A percentile compares a stretch with the other conserved stretches of the same genome.
Conservation (phyloP, 2,888 invertebrate species). For the Sisyra nigra region DNA sequence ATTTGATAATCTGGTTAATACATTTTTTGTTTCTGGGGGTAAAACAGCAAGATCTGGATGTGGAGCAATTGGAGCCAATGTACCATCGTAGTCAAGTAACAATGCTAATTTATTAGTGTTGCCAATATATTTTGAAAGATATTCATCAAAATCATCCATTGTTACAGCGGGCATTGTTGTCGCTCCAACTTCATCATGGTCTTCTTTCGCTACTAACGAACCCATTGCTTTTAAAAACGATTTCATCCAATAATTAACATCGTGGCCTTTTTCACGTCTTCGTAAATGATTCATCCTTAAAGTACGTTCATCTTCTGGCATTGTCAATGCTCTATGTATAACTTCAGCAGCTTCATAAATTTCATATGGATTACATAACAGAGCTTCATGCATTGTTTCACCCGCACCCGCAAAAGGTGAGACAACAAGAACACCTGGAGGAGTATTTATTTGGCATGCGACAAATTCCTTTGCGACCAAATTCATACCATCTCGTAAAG, state of each 20-base stretch:
- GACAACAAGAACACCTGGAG: conserved; percentile 73
- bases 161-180: conserved; percentile 82
- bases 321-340: conserved; percentile 70
- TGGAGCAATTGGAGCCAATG: conserved; percentile 74
- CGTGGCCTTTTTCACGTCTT: conserved; percentile 63
- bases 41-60: conserved; percentile 80
- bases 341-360: conserved; percentile 75
- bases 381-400: conserved; percentile 86
- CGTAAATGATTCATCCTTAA: conserved; percentile 75
- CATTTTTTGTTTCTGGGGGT: conserved; percentile 70
- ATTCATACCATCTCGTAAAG: conserved; percentile 81
- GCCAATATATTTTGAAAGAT: conserved; percentile 76
- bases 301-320: conserved; percentile 79
- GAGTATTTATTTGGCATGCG: conserved; percentile 75
- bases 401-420: conserved; percentile 88
- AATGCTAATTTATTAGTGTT: conserved; percentile 72
- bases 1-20: conserved; percentile 65
- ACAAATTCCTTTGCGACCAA: conserved; percentile 86
- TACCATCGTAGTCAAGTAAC: conserved; percentile 76
- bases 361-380: conserved; percentile 81
- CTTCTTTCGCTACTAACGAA: conserved; percentile 50
- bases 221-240: conserved; percentile 79
- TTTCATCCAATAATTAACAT: conserved; percentile 81
- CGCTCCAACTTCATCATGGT: conserved; percentile 65
- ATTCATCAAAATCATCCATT: conserved; percentile 80